Evolutionary conservation across 2,888 invertebrate species (phyloP).

Genomic region (Torymus texanus): DNA sequence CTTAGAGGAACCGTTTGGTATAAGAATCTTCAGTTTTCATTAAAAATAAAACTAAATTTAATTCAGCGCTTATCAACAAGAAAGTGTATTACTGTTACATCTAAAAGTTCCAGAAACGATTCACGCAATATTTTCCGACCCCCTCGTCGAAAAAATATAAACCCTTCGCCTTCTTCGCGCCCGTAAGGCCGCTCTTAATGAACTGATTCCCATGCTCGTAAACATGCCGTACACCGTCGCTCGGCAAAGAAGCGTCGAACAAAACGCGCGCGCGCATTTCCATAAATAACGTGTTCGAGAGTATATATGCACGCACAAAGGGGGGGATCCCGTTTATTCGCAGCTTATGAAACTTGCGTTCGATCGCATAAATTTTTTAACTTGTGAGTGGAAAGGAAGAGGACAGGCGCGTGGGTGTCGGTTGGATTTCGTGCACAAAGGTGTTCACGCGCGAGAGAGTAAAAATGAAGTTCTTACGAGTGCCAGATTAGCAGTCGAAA

Average conservation of each 20-base stretch:
- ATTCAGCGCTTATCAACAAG: too few relatives aligned
- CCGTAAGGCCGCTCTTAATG: slow-evolving; percentile 31
- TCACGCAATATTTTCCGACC: too few relatives aligned
- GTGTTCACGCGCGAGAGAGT: neutral
- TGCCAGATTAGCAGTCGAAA: too few relatives aligned
- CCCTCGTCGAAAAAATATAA: too few relatives aligned
- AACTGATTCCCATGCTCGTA: slow-evolving; percentile 43
- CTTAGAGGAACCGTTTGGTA: too few relatives aligned
- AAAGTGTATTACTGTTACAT: too few relatives aligned
- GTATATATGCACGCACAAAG: neutral
- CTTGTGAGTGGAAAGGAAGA: neutral
- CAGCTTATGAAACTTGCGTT: slow-evolving; percentile 5
- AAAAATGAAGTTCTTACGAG: slow-evolving; percentile 1
- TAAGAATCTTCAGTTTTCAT: too few relatives aligned
- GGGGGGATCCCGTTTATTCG: slow-evolving; percentile 41
- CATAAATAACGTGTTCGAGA: slow-evolving; percentile 47
- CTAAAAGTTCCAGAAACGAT: too few relatives aligned
- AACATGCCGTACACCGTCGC: slow-evolving; percentile 1
- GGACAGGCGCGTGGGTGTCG: neutral
- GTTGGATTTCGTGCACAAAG: neutral
- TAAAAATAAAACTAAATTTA: too few relatives aligned
- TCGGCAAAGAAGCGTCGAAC: slow-evolving; percentile 12
- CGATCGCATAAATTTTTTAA: slow-evolving; percentile 46
- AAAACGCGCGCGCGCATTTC: slow-evolving; percentile 40
- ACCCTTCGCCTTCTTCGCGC: too few relatives aligned